These are phyloP conservation scores for Meteorus cinctellus DNA, from an alignment of 2,888 invertebrate species.

Conservation along the genomic window DNA sequence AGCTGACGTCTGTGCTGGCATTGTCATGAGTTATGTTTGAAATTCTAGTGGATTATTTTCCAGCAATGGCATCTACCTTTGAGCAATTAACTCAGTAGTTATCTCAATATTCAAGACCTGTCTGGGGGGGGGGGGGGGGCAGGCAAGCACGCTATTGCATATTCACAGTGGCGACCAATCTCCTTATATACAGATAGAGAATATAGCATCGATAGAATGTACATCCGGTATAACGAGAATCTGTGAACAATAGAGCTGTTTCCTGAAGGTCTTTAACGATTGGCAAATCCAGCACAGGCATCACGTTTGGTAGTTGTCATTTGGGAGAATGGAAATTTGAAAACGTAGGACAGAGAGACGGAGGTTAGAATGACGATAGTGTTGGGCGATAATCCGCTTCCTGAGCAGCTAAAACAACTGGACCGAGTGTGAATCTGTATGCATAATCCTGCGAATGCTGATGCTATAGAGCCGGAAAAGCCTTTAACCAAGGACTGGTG, in stretches of 20 bases:
- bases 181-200: background rate
- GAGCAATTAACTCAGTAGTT: background rate
- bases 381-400: slow-evolving; percentile 41
- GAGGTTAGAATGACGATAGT: background rate
- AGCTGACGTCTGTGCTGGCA: no score
- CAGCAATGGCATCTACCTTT: background rate
- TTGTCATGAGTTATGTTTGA: background rate
- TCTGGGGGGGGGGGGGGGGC: no score
- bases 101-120: slow-evolving; percentile 1
- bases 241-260: slow-evolving; percentile 1
- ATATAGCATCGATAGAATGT: slow-evolving; percentile 12
- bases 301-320: background rate
- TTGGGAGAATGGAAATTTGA: background rate
- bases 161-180: background rate
- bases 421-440: slow-evolving; percentile 55
- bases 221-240: slow-evolving; percentile 10
- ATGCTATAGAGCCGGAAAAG: slow-evolving; percentile 38
- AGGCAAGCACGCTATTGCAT: background rate
- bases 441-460: slow-evolving; percentile 50
- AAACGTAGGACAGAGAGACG: background rate
- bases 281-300: background rate
- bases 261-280: background rate
- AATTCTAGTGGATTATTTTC: background rate
- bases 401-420: slow-evolving; percentile 52
- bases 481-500: slow-evolving; percentile 9